Evolutionary conservation across 2,113 vertebrate genomes (phyloP).

Genomic region (Puma concolor): DNA sequence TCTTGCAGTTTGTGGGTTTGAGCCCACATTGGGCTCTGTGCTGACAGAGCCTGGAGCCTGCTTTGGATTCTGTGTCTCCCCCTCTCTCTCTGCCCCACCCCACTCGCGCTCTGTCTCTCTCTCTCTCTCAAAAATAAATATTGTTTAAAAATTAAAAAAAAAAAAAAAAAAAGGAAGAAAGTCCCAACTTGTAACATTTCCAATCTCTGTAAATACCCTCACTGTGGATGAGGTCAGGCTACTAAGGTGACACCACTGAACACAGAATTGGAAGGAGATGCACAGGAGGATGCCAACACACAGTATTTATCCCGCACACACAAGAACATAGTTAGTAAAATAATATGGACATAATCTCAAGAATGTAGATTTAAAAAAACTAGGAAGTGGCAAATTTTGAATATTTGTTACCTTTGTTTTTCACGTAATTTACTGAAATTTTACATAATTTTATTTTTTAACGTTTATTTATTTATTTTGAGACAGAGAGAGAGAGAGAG

Average conservation of each 20-base stretch:
- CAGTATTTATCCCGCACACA: neutral
- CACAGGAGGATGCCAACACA: neutral
- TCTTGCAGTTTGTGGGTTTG: too few species aligned
- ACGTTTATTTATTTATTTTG: too few species aligned
- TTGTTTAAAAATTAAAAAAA: too few species aligned
- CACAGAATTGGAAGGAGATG: neutral
- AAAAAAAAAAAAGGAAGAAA: neutral
- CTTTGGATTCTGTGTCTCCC: too few species aligned
- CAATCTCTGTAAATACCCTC: neutral
- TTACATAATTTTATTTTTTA: conserved; percentile 15
- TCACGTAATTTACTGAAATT: neutral
- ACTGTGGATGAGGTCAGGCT: neutral
- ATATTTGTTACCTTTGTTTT: neutral
- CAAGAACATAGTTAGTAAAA: neutral
- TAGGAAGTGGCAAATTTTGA: neutral
- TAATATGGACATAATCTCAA: neutral
- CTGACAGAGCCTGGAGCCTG: too few species aligned
- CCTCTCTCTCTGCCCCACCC: too few species aligned
- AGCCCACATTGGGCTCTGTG: too few species aligned
- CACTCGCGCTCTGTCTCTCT: too few species aligned
- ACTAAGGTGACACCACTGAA: neutral
- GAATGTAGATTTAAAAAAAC: neutral
- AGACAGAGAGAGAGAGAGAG: too few species aligned
- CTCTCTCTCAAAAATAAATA: too few species aligned
- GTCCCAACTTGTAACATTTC: neutral